These are phyloP conservation scores for Drosophila bunnanda DNA, from an alignment of 2,888 invertebrate genomes.

Conservation along the genomic window DNA sequence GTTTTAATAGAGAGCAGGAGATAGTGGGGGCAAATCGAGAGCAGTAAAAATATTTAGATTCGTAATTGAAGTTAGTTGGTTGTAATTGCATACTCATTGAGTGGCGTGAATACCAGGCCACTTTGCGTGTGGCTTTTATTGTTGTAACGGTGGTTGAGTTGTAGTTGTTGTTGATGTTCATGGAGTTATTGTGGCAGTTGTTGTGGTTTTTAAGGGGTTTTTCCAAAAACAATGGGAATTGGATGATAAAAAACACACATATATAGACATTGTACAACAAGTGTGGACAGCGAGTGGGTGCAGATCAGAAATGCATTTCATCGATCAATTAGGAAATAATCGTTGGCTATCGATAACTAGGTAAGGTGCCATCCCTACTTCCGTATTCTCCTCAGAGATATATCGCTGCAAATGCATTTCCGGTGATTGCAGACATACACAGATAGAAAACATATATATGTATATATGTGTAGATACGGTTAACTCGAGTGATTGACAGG, in stretches of 20 bases:
- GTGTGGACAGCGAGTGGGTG: conserved; percentile 22
- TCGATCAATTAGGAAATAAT: neutral
- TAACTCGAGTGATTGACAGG: conserved; percentile 27
- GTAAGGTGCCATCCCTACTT: neutral
- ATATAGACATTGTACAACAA: conserved; percentile 40
- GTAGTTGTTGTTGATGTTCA: conserved; percentile 52
- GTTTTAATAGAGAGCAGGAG: neutral
- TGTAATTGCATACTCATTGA: conserved; percentile 83
- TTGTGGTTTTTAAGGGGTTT: conserved; percentile 32
- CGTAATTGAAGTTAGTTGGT: conserved; percentile 47
- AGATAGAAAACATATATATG: conserved; percentile 5
- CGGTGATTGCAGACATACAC: conserved; percentile 25
- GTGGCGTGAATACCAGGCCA: conserved; percentile 84
- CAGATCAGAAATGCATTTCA: conserved; percentile 27
- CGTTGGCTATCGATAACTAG: neutral
- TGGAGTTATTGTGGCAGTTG: conserved; percentile 47
- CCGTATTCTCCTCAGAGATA: neutral
- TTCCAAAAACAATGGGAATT: conserved; percentile 6
- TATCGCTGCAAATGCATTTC: conserved; percentile 27
- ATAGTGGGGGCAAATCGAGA: conserved; percentile 2
- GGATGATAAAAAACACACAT: conserved; percentile 37
- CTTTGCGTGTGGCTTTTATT: conserved; percentile 77
- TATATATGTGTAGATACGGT: neutral
- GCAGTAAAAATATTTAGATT: conserved; percentile 47
- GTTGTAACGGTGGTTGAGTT: conserved; percentile 46